Evolutionary conservation across 2,888 invertebrate species (phyloP), one percentile per base, ranked within the genome.

Genomic region (Volucella inflata): DNA sequence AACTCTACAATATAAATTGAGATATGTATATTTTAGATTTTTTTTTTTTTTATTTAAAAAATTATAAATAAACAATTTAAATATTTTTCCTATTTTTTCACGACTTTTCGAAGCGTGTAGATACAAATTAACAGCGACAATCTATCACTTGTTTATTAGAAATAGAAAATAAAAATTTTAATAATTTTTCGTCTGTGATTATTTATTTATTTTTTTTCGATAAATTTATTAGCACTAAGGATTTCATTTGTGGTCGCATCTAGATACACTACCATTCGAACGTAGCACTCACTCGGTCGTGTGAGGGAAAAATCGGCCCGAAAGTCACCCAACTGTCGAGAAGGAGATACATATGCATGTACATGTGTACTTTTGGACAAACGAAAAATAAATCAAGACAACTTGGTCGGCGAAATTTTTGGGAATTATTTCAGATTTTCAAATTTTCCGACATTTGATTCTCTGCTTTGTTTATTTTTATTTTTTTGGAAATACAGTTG

Each of bases 341-440:
- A 6, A 30, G 30, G 0, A 30, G 30, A 30, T 30, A n/a, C n/a
- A n/a, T n/a, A 30, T 6, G n/a, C 2, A 11, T 40, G 30, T 55
- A n/a, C 0, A 12, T 4, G n/a, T 55, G 1, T 55, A 36, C 11
- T 6, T 12, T 55, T 36, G 8, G 50, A 8, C 17, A 50, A 50
- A 53, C 11, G 30, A 12, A 21, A 10, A 12, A 21, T 51, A 10
- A 53, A 8, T 53, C 30, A 30, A 30, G 30, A 30, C 4, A 30
- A 12, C 10, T 55, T 46, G 6, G 9, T 21, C 12, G 10, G 8
- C 8, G 16, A 55, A 30, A 21, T 55, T 44, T 55, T 46, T 46
- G 44, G 16, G 55, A 55, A 68, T 68, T 44, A 55, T 68, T 55
- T 67, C 53, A 14, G 40, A 67, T 30, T 30, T 30, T 30, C 30